These are phyloP conservation scores for Carlito syrichta DNA, from an alignment of 2,113 vertebrate species.

Conservation along the genomic window DNA sequence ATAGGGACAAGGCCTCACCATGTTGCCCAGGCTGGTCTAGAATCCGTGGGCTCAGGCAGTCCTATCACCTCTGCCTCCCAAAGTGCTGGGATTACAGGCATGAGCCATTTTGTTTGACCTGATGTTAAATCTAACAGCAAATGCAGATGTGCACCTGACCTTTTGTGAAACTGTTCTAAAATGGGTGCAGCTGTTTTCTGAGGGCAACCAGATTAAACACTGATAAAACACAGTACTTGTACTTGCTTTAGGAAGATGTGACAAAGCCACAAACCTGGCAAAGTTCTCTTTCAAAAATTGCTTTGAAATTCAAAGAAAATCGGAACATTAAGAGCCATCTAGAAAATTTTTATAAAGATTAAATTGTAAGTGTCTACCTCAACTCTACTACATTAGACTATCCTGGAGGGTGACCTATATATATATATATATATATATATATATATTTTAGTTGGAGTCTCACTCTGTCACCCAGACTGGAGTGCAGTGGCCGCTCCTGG, in stretches of 20 bases:
- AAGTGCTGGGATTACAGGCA: too few species aligned
- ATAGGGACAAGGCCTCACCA: too few species aligned
- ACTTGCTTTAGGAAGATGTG: conserved; percentile 10
- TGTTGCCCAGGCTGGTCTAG: too few species aligned
- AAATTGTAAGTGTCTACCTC: not conserved
- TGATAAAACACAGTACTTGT: not conserved
- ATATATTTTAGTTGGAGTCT: too few species aligned
- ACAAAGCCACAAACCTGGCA: not conserved
- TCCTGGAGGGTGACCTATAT: not conserved
- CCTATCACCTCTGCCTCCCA: too few species aligned
- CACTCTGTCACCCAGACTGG: too few species aligned
- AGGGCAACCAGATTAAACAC: not conserved
- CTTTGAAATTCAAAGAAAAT: conserved; percentile 3
- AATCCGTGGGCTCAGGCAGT: too few species aligned
- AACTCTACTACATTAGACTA: not conserved
- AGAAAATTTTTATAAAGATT: conserved; percentile 11
- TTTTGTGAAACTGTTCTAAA: conserved; percentile 4
- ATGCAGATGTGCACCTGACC: not conserved
- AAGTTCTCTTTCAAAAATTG: not conserved
- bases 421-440: too few species aligned
- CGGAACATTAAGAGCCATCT: not conserved
- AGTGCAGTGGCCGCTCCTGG: too few species aligned
- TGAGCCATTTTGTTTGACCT: too few species aligned
- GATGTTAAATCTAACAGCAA: conserved; percentile 38
- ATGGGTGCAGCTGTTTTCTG: not conserved